Evolutionary conservation across 1,140 invertebrate genomes (phyloP).

Genomic region (Drosophila tsacasi): DNA sequence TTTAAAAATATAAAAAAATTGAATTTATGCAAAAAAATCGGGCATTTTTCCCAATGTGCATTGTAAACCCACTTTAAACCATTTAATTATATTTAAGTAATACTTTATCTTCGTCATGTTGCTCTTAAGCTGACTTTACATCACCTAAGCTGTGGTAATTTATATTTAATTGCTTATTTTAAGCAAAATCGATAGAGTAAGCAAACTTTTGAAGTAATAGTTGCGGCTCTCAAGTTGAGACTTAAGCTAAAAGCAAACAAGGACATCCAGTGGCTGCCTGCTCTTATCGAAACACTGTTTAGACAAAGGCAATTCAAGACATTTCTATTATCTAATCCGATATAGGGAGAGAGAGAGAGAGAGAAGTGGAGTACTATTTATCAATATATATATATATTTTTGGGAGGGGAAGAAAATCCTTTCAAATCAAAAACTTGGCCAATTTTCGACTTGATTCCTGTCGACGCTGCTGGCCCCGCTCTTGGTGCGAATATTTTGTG

Average conservation of each 20-base stretch:
- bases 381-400: slow-evolving; percentile 3
- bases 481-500: slow-evolving; percentile 74
- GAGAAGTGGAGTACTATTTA: slow-evolving; percentile 2
- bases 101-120: not conserved
- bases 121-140: not conserved
- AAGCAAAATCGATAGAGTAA: not conserved
- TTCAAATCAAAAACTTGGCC: slow-evolving; percentile 53
- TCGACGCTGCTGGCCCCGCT: slow-evolving; percentile 28
- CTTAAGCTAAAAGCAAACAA: not conserved
- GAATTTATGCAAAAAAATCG: too few species aligned
- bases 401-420: slow-evolving; percentile 5
- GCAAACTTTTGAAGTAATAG: not conserved
- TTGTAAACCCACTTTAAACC: not conserved
- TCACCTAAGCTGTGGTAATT: not conserved
- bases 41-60: too few species aligned
- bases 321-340: slow-evolving; percentile 26
- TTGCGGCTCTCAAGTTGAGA: not conserved
- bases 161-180: slow-evolving; percentile 7
- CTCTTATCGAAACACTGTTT: slow-evolving; percentile 14
- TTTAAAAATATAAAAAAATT: too few species aligned
- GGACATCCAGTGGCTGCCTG: not conserved
- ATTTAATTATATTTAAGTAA: not conserved
- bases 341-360: too few species aligned
- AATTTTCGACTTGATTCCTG: slow-evolving; percentile 59
- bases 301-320: slow-evolving; percentile 10